Base-by-base conservation (phyloP, 2,113 vertebrate species). In the Paramisgurnus dabryanus region DNA sequence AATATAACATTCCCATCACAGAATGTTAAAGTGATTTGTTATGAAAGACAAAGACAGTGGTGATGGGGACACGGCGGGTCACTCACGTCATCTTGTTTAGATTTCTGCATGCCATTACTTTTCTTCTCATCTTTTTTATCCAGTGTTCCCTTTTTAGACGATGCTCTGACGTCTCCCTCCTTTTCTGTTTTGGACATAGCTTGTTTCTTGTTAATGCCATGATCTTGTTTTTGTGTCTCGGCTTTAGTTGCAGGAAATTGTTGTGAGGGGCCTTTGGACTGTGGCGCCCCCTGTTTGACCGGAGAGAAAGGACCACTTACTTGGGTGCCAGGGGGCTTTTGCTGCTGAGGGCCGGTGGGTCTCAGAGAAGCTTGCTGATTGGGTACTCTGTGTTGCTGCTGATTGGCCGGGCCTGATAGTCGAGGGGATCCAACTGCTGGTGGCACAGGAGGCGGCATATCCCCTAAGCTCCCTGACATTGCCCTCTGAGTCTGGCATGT, bases 401-500 rank as follows among this genome's bases (percentile, higher is more conserved):
- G 92, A 88, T 77, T 91, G 87, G 87, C 83, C 27, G 91, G 88
- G 0, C 91, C 87, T 64, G 91, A 90, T 83, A 90, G 90, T 63
- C 90, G 88, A 0, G 95, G 93, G 78, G 94, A 94, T 83, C 93
- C 93, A 4, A 75, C n/a, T 8, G 94, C 82, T 5, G 94, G 91
- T 7, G 93, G 89, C 84, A 86, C 81, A 0, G 95, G 93, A 75
- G 90, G 82, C 27, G 94, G 93, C 83, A 86, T 87, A 85, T 97
- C 96, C 47, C 96, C 98, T 41, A 99, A 90, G 88, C 93, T 93
- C 88, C 96, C 97, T 80, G 98, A 96, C 5, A 98, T 91, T 75
- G 98, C 94, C 85, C 97, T 92, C 91, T 98, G 95, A 7, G 97
- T 99, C 95, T 99, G 97, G 94, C 97, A 99, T 91, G 98, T 99